These are phyloP conservation scores for Leucania comma DNA, from an alignment of 2,888 invertebrate genomes.

Conservation along the genomic window DNA sequence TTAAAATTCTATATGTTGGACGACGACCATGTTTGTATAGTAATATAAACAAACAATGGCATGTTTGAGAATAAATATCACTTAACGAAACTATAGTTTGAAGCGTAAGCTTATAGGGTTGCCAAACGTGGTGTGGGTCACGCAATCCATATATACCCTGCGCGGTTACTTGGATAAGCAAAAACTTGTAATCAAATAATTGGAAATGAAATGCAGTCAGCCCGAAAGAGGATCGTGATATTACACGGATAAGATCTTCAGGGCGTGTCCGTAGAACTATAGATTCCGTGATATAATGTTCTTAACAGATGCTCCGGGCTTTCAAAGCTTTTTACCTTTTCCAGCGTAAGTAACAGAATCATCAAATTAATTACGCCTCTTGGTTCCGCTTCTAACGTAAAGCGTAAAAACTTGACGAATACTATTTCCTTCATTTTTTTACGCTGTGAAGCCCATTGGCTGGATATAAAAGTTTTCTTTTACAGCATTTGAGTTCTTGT, in stretches of 20 bases:
- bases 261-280: conserved; percentile 12
- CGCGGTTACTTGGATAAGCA: conserved; percentile 38
- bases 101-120: conserved; percentile 50
- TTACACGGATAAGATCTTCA: conserved; percentile 43
- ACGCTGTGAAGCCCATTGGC: not conserved
- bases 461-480: conserved; percentile 5
- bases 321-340: conserved; percentile 33
- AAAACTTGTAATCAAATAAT: conserved; percentile 44
- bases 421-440: conserved; percentile 36
- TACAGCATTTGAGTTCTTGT: not conserved
- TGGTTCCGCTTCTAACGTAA: conserved; percentile 48
- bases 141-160: conserved; percentile 36
- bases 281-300: conserved; percentile 29
- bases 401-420: conserved; percentile 47
- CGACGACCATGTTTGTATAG: conserved; percentile 43
- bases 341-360: conserved; percentile 36
- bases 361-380: conserved; percentile 56
- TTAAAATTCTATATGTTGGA: conserved; percentile 59
- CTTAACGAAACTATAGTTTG: conserved; percentile 60
- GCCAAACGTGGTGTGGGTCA: conserved; percentile 42
- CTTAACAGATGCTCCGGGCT: conserved; percentile 1
- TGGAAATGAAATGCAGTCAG: conserved; percentile 42
- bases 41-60: conserved; percentile 63
- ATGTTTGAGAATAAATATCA: conserved; percentile 64
- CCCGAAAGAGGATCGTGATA: conserved; percentile 31